Evolutionary conservation across 1,140 invertebrate species (phyloP).

Genomic region (Eulimnadia texana): DNA sequence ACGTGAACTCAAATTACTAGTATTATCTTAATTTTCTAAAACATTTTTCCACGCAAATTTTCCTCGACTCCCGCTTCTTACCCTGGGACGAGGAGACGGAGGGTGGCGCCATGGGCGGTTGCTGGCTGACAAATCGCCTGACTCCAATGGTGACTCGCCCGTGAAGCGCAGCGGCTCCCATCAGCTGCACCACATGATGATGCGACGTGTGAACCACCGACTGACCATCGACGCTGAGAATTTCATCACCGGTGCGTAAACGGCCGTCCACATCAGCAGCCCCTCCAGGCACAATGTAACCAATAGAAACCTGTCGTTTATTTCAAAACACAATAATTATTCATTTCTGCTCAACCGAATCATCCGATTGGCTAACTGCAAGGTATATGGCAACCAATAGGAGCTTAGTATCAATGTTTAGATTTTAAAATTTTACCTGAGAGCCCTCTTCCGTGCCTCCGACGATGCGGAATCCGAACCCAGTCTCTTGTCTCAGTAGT

Average conservation of each 20-base stretch:
- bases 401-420: too few relatives aligned
- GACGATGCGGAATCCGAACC: constrained; percentile 94
- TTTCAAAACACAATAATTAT: too few relatives aligned
- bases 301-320: constrained; percentile 76
- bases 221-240: constrained; percentile 69
- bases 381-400: too few relatives aligned
- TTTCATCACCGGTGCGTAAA: constrained; percentile 73
- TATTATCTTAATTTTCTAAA: too few relatives aligned
- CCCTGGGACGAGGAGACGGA: constrained; percentile 1
- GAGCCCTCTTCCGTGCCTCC: constrained; percentile 97
- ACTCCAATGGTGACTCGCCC: constrained; percentile 60
- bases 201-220: constrained; percentile 75
- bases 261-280: constrained; percentile 77
- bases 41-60: too few relatives aligned
- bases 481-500: constrained; percentile 62
- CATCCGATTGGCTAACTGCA: too few relatives aligned
- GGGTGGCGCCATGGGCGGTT: background rate
- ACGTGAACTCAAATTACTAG: too few relatives aligned
- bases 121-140: constrained; percentile 35
- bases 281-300: constrained; percentile 84
- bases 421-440: constrained; percentile 57
- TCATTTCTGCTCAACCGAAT: too few relatives aligned
- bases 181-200: constrained; percentile 73
- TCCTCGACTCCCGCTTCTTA: too few relatives aligned
- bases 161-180: constrained; percentile 63